Evolutionary conservation across 2,888 invertebrate species (phyloP), one percentile per base, ranked within the genome.

Genomic region (Drosophila phalerata): DNA sequence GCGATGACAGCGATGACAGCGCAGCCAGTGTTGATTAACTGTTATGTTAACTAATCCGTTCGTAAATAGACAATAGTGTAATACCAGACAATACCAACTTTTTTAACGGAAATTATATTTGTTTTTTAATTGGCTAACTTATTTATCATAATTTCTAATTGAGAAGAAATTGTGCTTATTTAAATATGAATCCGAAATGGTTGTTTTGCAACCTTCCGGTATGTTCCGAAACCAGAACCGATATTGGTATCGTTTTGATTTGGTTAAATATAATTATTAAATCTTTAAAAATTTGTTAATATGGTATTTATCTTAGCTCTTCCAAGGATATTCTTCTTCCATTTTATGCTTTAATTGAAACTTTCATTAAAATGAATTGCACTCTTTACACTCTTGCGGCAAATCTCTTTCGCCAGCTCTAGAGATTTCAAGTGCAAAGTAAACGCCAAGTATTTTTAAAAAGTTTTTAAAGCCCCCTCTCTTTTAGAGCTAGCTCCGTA

Each of bases 11-110:
- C 28, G 22, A 28, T 28, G 28, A 28, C 30, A 30, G 57, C 2
- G 6, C 40, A 28, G 47, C 61, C 68, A 74, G 78, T 67, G 73
- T 61, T 73, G 69, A 51, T 55, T 30, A 63, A 70, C 77, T 38
- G 37, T 42, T 43, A 19, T 40, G 40, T 15, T 9, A 40, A 17
- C 15, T 11, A 28, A 28, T 30, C 6, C 5, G 38, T 32, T 25
- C 11, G 17, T 34, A 30, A 30, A 11, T 22, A 37, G 34, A 22
- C 5, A 13, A 17, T 40, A 30, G 34, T 15, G 25, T 30, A 47
- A 28, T 15, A 10, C 2, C 4, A 28, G 10, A n/a, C 3, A 8
- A 30, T 30, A 30, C 8, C 30, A 30, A 10, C 30, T 9, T 30
- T 9, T 30, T 30, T 10, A 30, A 30, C 9, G 9, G 30, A 30